Evolutionary conservation across 2,888 invertebrate species (phyloP), one percentile per base, ranked within the genome.

Genomic region (Ophion slaviceki): DNA sequence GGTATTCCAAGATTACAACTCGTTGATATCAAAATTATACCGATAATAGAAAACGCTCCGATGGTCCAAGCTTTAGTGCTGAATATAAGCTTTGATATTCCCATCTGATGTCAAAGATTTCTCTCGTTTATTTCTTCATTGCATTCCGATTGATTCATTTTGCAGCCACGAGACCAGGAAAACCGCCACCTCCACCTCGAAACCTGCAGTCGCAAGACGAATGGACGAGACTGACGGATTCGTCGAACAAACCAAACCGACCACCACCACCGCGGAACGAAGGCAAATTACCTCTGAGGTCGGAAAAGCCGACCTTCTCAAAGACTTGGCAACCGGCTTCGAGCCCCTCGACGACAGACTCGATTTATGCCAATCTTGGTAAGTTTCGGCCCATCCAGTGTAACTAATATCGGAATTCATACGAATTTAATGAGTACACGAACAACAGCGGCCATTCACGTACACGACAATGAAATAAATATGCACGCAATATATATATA

Each of bases 311-410:
- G 68, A 76, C 72, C 11, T 85, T 87, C 61, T 76, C 86, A 61
- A 87, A 85, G 75, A 84, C 75, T 24, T 87, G 91, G 91, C 90
- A 89, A 81, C 88, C 91, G 61, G 77, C 88, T 84, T 87, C 82
- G 83, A 88, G 57, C 87, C 89, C 89, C 7, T 86, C 90, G 85
- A 67, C 87, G 64, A 71, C 91, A 75, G 94, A 93, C 90, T 93
- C 93, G 89, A 94, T 97, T 92, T 98, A 98, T 94, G 97, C 97
- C 88, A 98, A 98, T 95, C 95, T 97, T 93, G 97, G 96, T 96
- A 94, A 95, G 95, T 94, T 93, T 89, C 92, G 93, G 91, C 93
- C 94, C 89, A 94, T 94, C 89, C 94, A 94, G 91, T 94, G 94
- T 91, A 94, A 94, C 92, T 94, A 93, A 94, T 88, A 45, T 74